Percentiles rank a stretch among this genome's conserved stretches.
Conservation (phyloP, 2,113 vertebrate genomes). For the Mirza zaza region DNA sequence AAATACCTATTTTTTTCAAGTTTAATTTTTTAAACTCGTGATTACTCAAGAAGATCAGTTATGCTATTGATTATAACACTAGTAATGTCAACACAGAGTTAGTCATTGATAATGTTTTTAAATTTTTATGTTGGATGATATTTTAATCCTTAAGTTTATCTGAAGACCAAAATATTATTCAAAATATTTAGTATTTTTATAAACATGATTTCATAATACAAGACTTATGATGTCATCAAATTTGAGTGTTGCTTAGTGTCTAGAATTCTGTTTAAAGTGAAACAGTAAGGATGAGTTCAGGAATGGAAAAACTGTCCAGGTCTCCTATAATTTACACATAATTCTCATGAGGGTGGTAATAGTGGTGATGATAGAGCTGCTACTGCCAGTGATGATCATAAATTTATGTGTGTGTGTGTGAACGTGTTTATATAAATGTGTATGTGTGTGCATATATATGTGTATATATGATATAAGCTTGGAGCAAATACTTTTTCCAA, state of each 20-base stretch:
- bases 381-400: not conserved
- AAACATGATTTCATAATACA: not conserved
- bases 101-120: not conserved
- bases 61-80: not conserved
- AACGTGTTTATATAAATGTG: not conserved
- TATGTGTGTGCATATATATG: too few relatives aligned
- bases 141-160: not conserved
- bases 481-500: not conserved
- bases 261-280: not conserved
- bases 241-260: not conserved
- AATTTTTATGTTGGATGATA: not conserved
- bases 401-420: too few relatives aligned
- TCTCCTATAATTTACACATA: not conserved
- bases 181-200: not conserved
- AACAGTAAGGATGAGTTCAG: not conserved
- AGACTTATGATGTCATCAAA: not conserved
- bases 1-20: not conserved
- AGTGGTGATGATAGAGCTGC: not conserved
- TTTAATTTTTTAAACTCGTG: not conserved
- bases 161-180: not conserved
- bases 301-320: not conserved
- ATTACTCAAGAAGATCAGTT: not conserved
- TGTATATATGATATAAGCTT: not conserved
- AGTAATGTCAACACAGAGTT: not conserved
- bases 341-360: not conserved